phyloP scores from a whole-genome alignment of 2,888 invertebrate genomes.

The Lepidocyrtoides sp. region DNA sequence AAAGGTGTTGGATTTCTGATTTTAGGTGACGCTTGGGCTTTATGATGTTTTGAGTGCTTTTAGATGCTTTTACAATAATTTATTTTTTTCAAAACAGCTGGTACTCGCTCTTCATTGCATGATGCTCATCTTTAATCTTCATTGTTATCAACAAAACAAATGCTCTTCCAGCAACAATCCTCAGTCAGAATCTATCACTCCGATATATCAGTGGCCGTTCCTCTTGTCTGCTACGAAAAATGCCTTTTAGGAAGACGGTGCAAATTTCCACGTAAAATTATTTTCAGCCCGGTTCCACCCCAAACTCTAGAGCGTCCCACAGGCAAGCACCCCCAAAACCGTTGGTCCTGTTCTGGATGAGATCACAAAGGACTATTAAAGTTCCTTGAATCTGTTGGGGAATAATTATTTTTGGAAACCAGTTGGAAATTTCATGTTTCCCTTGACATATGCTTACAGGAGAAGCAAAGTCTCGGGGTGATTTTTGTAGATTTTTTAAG shows the following conservation, averaged over 20 bases:
- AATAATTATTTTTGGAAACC: constrained; percentile 11
- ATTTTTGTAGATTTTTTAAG: constrained; percentile 45
- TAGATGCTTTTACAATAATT: too few relatives aligned
- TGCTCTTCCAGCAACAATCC: neutral
- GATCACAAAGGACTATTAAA: constrained; percentile 49
- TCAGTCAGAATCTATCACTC: neutral
- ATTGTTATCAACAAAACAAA: neutral
- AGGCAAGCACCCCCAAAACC: neutral
- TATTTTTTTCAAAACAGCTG: too few relatives aligned
- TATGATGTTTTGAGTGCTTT: neutral
- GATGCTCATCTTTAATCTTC: too few relatives aligned
- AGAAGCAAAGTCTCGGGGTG: constrained; percentile 66
- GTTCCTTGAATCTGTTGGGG: constrained; percentile 10
- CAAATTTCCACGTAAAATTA: neutral
- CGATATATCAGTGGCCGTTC: neutral
- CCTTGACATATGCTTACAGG: constrained; percentile 69
- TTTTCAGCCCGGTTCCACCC: constrained; percentile 63
- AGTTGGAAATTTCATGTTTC: constrained; percentile 66
- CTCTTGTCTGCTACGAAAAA: neutral
- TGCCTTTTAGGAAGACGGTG: neutral
- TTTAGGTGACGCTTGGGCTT: too few relatives aligned
- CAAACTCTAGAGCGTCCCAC: constrained; percentile 60
- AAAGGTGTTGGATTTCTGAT: too few relatives aligned
- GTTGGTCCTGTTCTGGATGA: neutral
- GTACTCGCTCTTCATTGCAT: too few relatives aligned